Conservation (phyloP, 53 echinoderm and acorn worm species). For the Temnopleurus reevesii region DNA sequence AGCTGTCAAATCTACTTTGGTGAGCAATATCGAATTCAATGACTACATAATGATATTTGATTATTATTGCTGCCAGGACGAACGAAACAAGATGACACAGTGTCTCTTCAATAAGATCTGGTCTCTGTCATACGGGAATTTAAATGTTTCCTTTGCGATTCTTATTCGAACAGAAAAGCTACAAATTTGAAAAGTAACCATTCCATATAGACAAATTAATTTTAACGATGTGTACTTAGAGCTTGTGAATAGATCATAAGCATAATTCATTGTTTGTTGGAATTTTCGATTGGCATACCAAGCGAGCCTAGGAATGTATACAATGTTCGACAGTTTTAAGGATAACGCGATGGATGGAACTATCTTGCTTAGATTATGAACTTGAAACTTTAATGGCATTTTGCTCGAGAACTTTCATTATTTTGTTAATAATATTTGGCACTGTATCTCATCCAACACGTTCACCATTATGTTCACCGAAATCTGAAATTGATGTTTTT, state of each 20-base stretch:
- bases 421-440: no score
- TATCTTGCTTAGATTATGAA: no score
- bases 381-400: no score
- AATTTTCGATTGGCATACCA: no score
- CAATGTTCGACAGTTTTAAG: no score
- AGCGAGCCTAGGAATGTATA: no score
- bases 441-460: no score
- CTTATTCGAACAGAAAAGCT: neutral
- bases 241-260: neutral
- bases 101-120: neutral
- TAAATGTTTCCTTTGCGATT: neutral
- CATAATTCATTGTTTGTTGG: neutral
- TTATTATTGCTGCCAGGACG: neutral
- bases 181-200: neutral
- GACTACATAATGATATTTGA: neutral
- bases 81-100: neutral
- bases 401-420: no score
- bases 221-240: neutral
- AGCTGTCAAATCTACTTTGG: conserved; percentile 14
- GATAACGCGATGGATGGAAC: no score
- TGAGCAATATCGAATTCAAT: conserved; percentile 19
- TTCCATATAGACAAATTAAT: neutral
- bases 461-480: no score
- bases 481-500: no score
- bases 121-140: conserved; percentile 35